Base-by-base conservation (phyloP, 2,888 invertebrate species). In the Myopa testacea region DNA sequence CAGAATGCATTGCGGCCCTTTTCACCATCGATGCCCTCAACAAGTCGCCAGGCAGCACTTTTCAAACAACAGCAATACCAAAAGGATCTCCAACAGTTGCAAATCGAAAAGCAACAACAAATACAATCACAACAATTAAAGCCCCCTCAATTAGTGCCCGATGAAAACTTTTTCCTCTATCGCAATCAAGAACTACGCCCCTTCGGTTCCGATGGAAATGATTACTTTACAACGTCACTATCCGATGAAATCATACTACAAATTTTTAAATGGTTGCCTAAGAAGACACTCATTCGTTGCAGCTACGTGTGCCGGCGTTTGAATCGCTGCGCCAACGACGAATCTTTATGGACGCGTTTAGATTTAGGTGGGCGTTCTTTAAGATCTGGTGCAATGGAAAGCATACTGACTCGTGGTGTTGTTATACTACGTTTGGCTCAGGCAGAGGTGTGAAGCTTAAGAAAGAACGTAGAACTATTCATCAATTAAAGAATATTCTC, bases 171-270 rank as follows among this genome's bases (percentile, higher is more conserved):
- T 84, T 83, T 84, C 86, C 79, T 86, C 78, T 84, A 90, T 90
- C 86, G 89, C 26, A 86, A 85, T 65, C 82, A 85, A 10, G 37
- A 79, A 7, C 82, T 85, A 81, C 82, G 80, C 14, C 83, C 83
- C 1, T 83, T 83, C 69, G 78, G 80, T n/a, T 83, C 80, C 68
- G 85, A 84, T 74, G 87, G 86, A 6, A 85, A 85, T 90, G 93
- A 95, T 88, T 91, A 93, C 69, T 96, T 96, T 89, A 85, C 84
- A 3, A 91, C 91, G 26, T 89, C 91, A 7, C 89, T 97, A 10
- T 96, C 97, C 0, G 97, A 98, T 89, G 98, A 98, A 90, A 93
- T 97, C 84, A 92, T 97, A 65, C 90, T 98, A 37, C 92, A 93
- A 81, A 93, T 98, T 75, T 94, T 97, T 83, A 92, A 93, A 81